Evolutionary conservation across 2,888 invertebrate species (phyloP), one percentile per base, ranked within the genome.

Genomic region (Piscicola geometra): DNA sequence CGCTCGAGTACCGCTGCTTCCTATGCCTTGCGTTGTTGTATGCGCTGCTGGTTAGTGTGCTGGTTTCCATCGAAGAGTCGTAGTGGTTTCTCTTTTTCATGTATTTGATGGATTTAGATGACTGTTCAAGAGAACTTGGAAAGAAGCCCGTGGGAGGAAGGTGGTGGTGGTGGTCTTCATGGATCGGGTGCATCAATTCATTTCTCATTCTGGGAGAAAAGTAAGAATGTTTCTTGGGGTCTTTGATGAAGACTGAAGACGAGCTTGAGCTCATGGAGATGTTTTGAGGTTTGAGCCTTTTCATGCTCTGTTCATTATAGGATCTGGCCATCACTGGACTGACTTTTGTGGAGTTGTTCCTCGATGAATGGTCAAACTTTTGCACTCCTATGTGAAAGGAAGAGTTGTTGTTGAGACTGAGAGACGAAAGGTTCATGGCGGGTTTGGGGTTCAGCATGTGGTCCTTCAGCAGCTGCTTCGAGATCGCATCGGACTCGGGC

Each of bases 401-500:
- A 18, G 73, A 73, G 52, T 73, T 73, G 28, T 56, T 60, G 1
- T 33, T 41, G 35, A 79, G 70, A 36, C 77, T 79, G 28, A 76
- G 52, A 35, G 71, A 75, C 5, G 78, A 79, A 0, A 73, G 76
- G 25, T 71, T 76, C 2, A 77, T 69, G 2, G 69, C 75, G 2
- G 77, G 78, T 15, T 77, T 68, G 0, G 78, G 78, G 12, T 79
- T 52, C 18, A 76, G 32, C 80, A 80, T 80, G 33, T 78, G 80
- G 18, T 68, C 76, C 50, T 80, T 81, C 21, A 81, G 77, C 60
- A 81, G 68, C 64, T 81, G 79, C 72, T 80, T 79, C 12, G 80
- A 79, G 66, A 80, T 79, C 21, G 80, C 78, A 66, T 81, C 81
- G 18, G 75, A 69, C 18, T 79, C 79, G 2, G 80, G 79, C 0